Conservation (phyloP, 2,113 vertebrate genomes). For the Stigmatopora nigra region DNA sequence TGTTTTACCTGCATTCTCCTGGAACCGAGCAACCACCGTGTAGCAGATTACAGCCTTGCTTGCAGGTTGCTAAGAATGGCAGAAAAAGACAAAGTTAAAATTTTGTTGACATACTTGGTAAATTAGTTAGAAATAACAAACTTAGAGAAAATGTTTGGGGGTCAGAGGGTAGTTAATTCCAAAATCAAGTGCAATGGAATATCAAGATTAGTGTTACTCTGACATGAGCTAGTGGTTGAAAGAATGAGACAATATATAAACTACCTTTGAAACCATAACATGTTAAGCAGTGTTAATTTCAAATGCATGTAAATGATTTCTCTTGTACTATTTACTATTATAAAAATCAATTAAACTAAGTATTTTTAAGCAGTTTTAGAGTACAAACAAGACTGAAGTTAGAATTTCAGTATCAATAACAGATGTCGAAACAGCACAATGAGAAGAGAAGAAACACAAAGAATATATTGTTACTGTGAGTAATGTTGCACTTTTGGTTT, state of each 20-base stretch:
- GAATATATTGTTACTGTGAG: no score
- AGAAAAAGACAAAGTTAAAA: constrained; percentile 12
- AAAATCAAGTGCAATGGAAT: constrained; percentile 42
- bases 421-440: no score
- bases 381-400: no score
- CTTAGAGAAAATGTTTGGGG: not conserved
- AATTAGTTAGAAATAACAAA: not conserved
- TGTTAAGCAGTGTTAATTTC: no score
- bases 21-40: constrained; percentile 79
- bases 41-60: constrained; percentile 88
- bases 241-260: constrained; percentile 50
- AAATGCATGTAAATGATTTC: no score
- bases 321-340: no score
- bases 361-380: no score
- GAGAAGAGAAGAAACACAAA: no score
- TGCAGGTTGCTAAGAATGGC: constrained; percentile 82
- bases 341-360: no score
- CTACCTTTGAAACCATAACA: constrained; percentile 28
- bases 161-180: constrained; percentile 31
- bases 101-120: not conserved
- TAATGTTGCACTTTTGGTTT: no score
- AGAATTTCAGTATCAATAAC: no score
- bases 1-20: constrained; percentile 88
- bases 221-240: not conserved
- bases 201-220: constrained; percentile 41